These are phyloP conservation scores for Ophiodon elongatus DNA, from an alignment of 2,113 vertebrate genomes.

Conservation along the genomic window DNA sequence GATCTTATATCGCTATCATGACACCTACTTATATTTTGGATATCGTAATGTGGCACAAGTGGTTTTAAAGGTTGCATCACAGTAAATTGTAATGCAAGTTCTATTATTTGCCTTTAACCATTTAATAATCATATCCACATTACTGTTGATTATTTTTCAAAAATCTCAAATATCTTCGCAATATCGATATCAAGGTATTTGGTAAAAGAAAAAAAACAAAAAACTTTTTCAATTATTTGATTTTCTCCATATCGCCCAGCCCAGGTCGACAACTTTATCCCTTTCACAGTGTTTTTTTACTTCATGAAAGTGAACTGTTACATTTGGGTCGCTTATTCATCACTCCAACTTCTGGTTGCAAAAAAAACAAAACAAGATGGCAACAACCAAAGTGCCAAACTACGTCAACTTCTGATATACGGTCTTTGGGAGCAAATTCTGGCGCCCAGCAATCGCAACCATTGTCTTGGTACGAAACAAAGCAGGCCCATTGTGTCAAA, in stretches of 20 bases:
- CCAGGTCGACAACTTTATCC: too few relatives aligned
- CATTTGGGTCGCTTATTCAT: background rate
- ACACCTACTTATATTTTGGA: background rate
- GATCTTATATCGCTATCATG: background rate
- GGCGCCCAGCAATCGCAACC: slow-evolving; percentile 52
- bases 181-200: too few relatives aligned
- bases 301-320: too few relatives aligned
- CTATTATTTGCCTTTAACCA: too few relatives aligned
- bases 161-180: too few relatives aligned
- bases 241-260: too few relatives aligned
- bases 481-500: slow-evolving; percentile 71
- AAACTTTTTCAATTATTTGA: too few relatives aligned
- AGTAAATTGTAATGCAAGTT: too few relatives aligned
- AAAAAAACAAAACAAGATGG: background rate
- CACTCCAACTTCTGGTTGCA: background rate
- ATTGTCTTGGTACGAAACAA: slow-evolving; percentile 76
- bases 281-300: too few relatives aligned
- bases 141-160: background rate
- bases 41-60: too few relatives aligned
- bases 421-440: background rate
- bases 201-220: too few relatives aligned
- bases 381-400: background rate
- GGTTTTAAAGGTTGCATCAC: too few relatives aligned
- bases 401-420: background rate
- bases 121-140: background rate